These are phyloP conservation scores for Papilio glaucus DNA, from an alignment of 1,140 invertebrate genomes.

Conservation along the genomic window DNA sequence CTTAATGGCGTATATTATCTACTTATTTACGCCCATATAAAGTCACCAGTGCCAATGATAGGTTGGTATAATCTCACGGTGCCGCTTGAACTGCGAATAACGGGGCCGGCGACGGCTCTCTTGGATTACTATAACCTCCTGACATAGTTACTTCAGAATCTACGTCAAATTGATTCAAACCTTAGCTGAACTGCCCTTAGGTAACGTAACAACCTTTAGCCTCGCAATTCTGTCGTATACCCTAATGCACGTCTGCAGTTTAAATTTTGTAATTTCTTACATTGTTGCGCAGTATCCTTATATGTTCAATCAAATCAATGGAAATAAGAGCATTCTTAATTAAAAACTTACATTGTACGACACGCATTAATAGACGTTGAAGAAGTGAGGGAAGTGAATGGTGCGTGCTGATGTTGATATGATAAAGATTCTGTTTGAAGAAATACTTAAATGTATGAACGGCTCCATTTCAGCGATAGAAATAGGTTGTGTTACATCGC, in stretches of 20 bases:
- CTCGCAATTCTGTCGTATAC: conserved; percentile 22
- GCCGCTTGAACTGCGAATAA: conserved; percentile 69
- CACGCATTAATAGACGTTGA: too few species aligned
- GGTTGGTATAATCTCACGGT: conserved; percentile 71
- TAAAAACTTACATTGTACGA: too few species aligned
- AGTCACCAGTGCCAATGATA: conserved; percentile 65
- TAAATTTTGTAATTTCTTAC: neutral
- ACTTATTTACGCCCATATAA: conserved; percentile 63
- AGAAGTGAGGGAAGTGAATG: too few species aligned
- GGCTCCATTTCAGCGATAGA: too few species aligned
- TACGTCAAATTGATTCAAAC: conserved; percentile 67
- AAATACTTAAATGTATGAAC: too few species aligned
- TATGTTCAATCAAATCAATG: neutral
- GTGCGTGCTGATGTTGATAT: too few species aligned
- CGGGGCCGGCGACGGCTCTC: conserved; percentile 52
- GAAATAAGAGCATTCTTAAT: too few species aligned
- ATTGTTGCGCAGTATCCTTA: neutral
- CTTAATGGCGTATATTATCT: conserved; percentile 41
- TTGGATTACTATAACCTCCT: conserved; percentile 73
- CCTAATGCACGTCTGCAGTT: neutral
- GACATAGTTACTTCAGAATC: conserved; percentile 68
- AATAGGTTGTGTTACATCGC: too few species aligned
- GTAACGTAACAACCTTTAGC: conserved; percentile 40
- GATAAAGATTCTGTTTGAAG: too few species aligned
- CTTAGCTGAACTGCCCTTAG: conserved; percentile 44